Evolutionary conservation across 2,797 vertebrate genomes (phyloP), one percentile per base, ranked within the genome.

Genomic region (Cercopithecus hamlyni): DNA sequence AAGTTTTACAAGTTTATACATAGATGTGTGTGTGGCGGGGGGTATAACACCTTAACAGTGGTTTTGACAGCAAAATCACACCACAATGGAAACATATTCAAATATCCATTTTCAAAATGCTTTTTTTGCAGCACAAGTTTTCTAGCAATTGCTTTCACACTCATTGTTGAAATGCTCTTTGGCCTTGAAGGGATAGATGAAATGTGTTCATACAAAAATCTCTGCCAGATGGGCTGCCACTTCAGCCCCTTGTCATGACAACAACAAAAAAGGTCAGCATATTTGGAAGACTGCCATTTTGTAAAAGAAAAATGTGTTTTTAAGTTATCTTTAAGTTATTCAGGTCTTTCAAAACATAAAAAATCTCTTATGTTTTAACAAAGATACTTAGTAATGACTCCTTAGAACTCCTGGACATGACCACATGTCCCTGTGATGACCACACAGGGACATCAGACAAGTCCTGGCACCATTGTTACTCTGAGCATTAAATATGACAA

Each of bases 151-250:
- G 75, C 76, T 89, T 58, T 89, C 85, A 72, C 76, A 27, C 14
- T 91, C 67, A 36, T 39, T 93, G 91, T 81, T 81, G 64, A 94
- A 93, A 70, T 91, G 64, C 45, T 88, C 85, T 96, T 80, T 87
- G 89, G 79, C 90, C 77, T 92, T 88, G 88, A 89, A 94, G 41
- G 84, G 24, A 81, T 72, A 76, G 61, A 70, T 88, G 64, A 83
- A 90, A 87, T 94, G 88, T 89, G 30, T 97, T 92, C 93, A 67
- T 87, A 41, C n/a, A 58, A 70, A 96, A 93, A 55, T 57, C 24
- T 26, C 41, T 88, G 45, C 55, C 52, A 48, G 6, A 61, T 67
- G 76, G 33, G 9, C 41, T 91, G 26, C 11, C 52, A 15, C 57
- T 87, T 96, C 45, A 84, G 17, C 4, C 14, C n/a, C 26, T 81